Conservation (phyloP, 2,888 invertebrate species). For the Cheilosia scutellata region DNA sequence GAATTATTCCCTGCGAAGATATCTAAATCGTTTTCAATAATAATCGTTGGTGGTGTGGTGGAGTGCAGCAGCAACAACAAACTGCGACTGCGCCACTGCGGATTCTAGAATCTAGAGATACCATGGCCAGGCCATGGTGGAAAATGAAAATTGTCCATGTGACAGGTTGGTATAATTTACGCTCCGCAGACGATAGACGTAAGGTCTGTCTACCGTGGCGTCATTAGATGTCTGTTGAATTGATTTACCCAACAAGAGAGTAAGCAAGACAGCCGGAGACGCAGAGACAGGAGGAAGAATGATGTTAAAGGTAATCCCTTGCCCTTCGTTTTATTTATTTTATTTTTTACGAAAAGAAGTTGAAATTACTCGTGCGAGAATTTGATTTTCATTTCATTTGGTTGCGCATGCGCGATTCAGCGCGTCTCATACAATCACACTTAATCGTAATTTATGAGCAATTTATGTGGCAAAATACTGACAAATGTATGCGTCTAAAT, state of each 20-base stretch:
- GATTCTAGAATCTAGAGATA: neutral
- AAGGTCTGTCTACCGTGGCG: conserved; percentile 40
- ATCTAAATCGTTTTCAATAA: conserved; percentile 66
- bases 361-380: conserved; percentile 38
- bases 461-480: conserved; percentile 42
- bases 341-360: neutral
- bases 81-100: neutral
- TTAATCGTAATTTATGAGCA: conserved; percentile 39
- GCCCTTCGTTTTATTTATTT: neutral
- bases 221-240: conserved; percentile 44
- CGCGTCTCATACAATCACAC: conserved; percentile 17
- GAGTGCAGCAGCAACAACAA: neutral
- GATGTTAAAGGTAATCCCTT: conserved; percentile 33
- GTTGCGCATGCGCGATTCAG: conserved; percentile 41
- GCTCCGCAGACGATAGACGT: conserved; percentile 34
- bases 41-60: conserved; percentile 11
- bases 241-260: conserved; percentile 7
- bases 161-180: conserved; percentile 62
- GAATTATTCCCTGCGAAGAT: conserved; percentile 54
- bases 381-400: conserved; percentile 56
- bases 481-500: conserved; percentile 35
- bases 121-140: neutral
- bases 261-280: neutral
- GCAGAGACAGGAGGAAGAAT: conserved; percentile 10
- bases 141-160: conserved; percentile 50